Conservation (phyloP, 2,888 invertebrate species). For the Xylophagus ater region DNA sequence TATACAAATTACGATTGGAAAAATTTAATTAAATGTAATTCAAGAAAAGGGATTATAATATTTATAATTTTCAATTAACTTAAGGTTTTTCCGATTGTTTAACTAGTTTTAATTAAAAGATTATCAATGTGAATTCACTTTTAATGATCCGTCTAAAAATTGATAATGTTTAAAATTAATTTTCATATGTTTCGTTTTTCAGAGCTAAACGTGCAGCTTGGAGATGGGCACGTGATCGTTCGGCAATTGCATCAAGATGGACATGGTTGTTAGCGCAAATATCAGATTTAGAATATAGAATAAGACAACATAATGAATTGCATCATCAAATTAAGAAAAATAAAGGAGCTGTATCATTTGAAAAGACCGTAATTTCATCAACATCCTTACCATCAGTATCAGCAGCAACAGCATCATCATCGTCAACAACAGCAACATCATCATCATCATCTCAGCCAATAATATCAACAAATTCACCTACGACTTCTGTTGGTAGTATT, state of each 20-base stretch:
- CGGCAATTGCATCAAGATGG: constrained; percentile 76
- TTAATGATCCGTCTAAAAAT: too few species aligned
- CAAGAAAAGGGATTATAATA: too few species aligned
- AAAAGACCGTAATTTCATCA: constrained; percentile 19
- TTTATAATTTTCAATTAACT: too few species aligned
- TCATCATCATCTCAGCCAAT: too few species aligned
- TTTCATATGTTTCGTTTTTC: constrained; percentile 28
- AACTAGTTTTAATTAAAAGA: too few species aligned
- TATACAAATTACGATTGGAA: too few species aligned
- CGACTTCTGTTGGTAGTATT: neutral
- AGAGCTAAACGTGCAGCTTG: constrained; percentile 74
- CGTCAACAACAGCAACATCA: constrained; percentile 3
- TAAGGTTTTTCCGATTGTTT: too few species aligned
- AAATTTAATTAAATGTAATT: too few species aligned
- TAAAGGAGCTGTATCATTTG: constrained; percentile 49
- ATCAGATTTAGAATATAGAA: constrained; percentile 81
- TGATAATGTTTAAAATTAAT: too few species aligned
- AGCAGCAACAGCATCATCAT: neutral
- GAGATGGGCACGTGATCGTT: constrained; percentile 69
- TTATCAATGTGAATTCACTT: too few species aligned
- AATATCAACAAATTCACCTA: too few species aligned
- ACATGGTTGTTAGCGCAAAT: constrained; percentile 89
- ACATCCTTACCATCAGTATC: neutral
- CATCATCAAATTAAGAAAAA: constrained; percentile 52
- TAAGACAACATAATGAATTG: constrained; percentile 75